Evolutionary conservation across 2,113 vertebrate species (phyloP).

Genomic region (Thymallus thymallus): DNA sequence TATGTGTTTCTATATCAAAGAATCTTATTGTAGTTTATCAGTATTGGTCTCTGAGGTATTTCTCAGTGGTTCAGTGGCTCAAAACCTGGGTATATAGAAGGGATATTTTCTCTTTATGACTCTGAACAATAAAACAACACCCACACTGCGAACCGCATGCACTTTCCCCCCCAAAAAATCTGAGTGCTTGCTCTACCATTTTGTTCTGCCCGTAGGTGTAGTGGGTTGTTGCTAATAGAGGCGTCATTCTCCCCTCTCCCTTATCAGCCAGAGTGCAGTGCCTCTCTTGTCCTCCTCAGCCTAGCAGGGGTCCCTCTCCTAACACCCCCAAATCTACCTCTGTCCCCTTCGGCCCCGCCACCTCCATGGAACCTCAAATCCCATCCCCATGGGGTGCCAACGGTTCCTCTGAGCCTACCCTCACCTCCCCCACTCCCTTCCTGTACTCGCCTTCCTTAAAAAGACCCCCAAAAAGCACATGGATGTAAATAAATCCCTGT

Average conservation of each 20-base stretch:
- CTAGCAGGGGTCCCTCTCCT: constrained; percentile 2
- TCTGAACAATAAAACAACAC: background rate
- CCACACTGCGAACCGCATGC: background rate
- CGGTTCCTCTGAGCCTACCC: background rate
- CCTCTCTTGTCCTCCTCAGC: background rate
- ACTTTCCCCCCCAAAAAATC: background rate
- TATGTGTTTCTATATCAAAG: too few species aligned
- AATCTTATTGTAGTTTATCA: too few species aligned
- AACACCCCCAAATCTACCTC: background rate
- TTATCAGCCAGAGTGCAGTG: background rate
- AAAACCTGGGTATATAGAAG: background rate
- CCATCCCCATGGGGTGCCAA: background rate
- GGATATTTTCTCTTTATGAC: background rate
- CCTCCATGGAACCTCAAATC: constrained; percentile 4
- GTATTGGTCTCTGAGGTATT: background rate
- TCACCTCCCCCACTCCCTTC: background rate
- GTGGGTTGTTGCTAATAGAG: background rate
- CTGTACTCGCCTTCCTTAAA: background rate
- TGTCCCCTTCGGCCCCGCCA: background rate
- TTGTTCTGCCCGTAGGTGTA: background rate
- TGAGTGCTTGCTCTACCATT: background rate
- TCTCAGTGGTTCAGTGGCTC: too few species aligned
- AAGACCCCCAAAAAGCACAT: background rate
- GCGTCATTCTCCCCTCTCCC: background rate
- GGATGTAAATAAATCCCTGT: background rate